Evolutionary conservation across 2,113 vertebrate genomes (phyloP), one percentile per base, ranked within the genome.

Genomic region (Progne subis): DNA sequence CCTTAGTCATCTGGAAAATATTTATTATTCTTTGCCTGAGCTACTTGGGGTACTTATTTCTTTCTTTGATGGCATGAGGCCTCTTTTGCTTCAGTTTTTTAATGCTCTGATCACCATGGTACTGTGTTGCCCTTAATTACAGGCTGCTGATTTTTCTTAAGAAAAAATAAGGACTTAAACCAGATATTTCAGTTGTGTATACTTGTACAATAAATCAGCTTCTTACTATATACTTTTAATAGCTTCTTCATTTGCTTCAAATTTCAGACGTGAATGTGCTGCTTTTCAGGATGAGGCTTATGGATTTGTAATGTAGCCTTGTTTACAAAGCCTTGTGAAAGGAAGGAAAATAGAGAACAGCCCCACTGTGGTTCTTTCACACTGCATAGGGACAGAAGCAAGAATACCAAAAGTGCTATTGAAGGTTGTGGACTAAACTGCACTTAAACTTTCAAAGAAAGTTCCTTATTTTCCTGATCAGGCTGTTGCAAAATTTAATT

Each of bases 271-370:
- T 56, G 37, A 86, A 56, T 21, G 28, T 84, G 34, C 61, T 74
- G 60, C 47, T 52, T 83, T 82, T 91, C 69, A 75, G 77, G 77
- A n/a, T 84, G 69, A 55, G 39, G 28, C 25, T 34, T 92, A 41
- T 4, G 20, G 41, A 43, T 75, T 8, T 59, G 5, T 52, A 31
- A 29, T 26, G 55, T 34, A 82, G 39, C 60, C 41, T 44, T 78
- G 12, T 60, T 67, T 39, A 37, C 7, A 87, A 65, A 92, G 44
- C 28, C n/a, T 61, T 65, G 5, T 65, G 44, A 67, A 37, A 59
- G 18, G n/a, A 76, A 55, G 39, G 28, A 57, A 78, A 85, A 34
- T 14, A 44, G 49, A 50, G 60, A 89, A 28, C 3, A 28, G 5
- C 4, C 5, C 20, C 20, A 9, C 1, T 0, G 8, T 46, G 47